Base-by-base conservation (phyloP, 2,113 vertebrate species). In the Panthera uncia region DNA sequence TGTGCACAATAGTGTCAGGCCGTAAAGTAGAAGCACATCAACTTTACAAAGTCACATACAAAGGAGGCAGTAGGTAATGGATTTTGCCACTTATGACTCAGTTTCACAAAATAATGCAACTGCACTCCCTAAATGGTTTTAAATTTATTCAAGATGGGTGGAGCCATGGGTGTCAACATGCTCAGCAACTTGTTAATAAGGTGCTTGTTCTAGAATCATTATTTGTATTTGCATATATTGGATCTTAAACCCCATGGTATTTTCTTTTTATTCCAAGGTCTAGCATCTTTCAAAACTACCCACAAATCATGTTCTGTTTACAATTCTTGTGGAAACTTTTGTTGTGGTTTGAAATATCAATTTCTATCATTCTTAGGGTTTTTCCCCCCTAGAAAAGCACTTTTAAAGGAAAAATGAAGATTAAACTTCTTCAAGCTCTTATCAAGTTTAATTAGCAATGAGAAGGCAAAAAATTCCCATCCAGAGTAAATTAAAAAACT, bases 21-120 rank as follows among this genome's bases (percentile, higher is more conserved):
- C n/a, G 97, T 97, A 98, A 98, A 96, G 63, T 31, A 97, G 91
- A 98, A 98, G 89, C 52, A 92, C 92, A 63, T 78, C 91, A 96
- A 3, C 97, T 98, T 98, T 98, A 95, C 98, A 97, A 97, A 96
- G 79, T 95, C 71, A 73, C 23, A 2, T 29, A 38, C 0, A 1
- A 69, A 45, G 61, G 92, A 4, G 38, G 66, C 38, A 71, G 45
- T 83, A 66, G 94, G 81, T 97, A 98, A 98, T 96, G 83, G 68
- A 91, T 97, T 91, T 48, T 96, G 92, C 88, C 95, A 97, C 71
- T 97, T 91, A 93, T 81, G 96, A 97, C 94, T 97, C 96, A 96
- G 88, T 98, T 94, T 97, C 95, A 84, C 92, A 98, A 97, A 98
- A 95, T 85, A 16, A 36, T 98, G 45, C 55, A 84, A 80, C 95